phyloP scores from a whole-genome alignment of 2,113 vertebrate genomes.

The Phylloscopus trochilus region DNA sequence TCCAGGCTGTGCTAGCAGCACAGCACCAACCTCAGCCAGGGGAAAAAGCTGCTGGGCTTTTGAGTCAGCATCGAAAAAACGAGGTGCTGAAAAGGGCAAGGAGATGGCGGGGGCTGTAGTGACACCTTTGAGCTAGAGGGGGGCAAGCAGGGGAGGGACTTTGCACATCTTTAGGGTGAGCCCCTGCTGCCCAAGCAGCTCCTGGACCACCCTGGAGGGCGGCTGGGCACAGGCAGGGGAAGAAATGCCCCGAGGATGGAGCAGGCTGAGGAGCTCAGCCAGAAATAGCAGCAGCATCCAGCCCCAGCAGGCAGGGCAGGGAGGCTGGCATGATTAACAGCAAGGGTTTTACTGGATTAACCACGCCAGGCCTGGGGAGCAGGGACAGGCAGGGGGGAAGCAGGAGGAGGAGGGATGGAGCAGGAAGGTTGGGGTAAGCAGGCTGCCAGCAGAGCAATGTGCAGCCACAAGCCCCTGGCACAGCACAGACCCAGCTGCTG shows the following conservation, averaged over 20 bases:
- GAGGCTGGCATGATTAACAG: conserved; percentile 21
- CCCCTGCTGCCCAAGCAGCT: background rate
- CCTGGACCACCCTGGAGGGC: background rate
- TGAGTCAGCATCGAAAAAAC: background rate
- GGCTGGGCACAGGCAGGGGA: background rate
- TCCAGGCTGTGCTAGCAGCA: fast-evolving
- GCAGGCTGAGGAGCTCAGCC: background rate
- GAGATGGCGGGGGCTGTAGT: background rate
- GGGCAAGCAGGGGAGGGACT: background rate
- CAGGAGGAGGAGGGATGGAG: background rate
- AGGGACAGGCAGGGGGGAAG: background rate
- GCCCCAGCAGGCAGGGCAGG: background rate
- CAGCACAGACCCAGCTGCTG: background rate
- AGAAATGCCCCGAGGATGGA: background rate
- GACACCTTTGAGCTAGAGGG: background rate
- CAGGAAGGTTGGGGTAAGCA: background rate
- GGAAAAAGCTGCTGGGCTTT: background rate
- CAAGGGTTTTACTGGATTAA: conserved; percentile 63
- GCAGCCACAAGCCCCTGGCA: background rate
- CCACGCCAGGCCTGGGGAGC: background rate
- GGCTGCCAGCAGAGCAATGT: background rate
- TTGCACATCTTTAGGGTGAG: background rate
- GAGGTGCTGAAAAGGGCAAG: background rate
- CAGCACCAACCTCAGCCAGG: background rate
- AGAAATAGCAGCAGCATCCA: conserved; percentile 51